Evolutionary conservation across 2,797 vertebrate species (phyloP), one percentile per base, ranked within the genome.

Genomic region (Poeciliopsis paucimaculata): DNA sequence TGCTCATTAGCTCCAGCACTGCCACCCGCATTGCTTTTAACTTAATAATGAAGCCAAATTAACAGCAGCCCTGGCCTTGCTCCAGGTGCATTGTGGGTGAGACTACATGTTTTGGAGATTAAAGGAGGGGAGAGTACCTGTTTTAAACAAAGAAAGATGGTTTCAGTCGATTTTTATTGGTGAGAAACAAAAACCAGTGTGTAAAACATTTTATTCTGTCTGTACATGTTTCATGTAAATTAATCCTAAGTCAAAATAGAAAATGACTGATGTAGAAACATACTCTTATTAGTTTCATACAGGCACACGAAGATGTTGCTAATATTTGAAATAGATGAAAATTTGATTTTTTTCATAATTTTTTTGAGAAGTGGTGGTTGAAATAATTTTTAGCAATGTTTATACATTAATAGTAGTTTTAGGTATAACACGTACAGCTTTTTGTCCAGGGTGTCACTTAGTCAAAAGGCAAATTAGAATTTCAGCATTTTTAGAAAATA

Each of bases 1-100:
- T 96, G 93, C 95, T 96, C 95, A 96, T 97, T 96, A 96, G 95
- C 93, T 95, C 95, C 66, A 95, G 86, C 95, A 94, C 95, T 11
- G 64, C 82, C 84, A 84, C 94, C 94, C 92, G 92, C 87, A 91
- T 94, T 95, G 95, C 90, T 87, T 94, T 94, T 95, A 93, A 95
- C 94, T 95, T 95, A 96, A 96, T 96, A 95, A 95, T 94, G 94
- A 95, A 92, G 84, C 92, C 91, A 95, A 94, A 93, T 96, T 95
- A 96, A 95, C 94, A 92, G 87, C 90, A 95, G 93, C 94, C 73
- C 92, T 96, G 96, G 95, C 94, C 75, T 64, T 86, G 84, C 83
- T 95, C 95, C 95, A 96, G 95, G 90, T 91, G 94, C 91, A 83
- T 90, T 84, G 82, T 95, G 93, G 90, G 88, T 89, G 93, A 92